phyloP scores from a whole-genome alignment of 2,113 vertebrate species.

The Chiloscyllium plagiosum region DNA sequence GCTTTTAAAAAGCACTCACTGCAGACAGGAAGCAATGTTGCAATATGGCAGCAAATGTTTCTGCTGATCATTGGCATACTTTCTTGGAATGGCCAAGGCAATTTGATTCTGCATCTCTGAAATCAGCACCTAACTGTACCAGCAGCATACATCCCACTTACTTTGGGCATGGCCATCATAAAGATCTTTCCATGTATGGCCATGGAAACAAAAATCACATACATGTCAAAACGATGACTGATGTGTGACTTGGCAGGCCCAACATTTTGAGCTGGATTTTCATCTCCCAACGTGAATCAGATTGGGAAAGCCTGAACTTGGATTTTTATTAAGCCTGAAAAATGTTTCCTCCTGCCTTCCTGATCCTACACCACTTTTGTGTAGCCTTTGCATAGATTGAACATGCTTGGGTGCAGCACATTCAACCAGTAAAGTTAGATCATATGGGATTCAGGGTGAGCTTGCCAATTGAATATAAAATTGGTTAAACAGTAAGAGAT shows the following conservation, averaged over 20 bases:
- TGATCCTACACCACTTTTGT: no score
- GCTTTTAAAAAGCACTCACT: no score
- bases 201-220: not conserved
- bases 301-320: no score
- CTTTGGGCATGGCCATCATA: not conserved
- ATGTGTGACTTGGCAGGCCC: not conserved
- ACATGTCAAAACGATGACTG: not conserved
- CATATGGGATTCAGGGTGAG: no score
- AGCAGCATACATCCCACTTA: not conserved
- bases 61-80: not conserved
- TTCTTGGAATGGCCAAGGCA: not conserved
- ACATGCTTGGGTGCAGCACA: no score
- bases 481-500: no score
- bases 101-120: not conserved
- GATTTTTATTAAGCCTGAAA: no score
- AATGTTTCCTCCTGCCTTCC: no score
- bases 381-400: no score
- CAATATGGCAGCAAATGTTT: not conserved
- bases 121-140: not conserved
- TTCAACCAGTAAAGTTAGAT: no score
- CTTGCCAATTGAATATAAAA: no score
- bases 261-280: not conserved
- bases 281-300: no score
- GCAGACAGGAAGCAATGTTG: not conserved
- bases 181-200: not conserved